phyloP scores from a whole-genome alignment of 2,797 vertebrate species.

The Sebastes kiyomatsui region DNA sequence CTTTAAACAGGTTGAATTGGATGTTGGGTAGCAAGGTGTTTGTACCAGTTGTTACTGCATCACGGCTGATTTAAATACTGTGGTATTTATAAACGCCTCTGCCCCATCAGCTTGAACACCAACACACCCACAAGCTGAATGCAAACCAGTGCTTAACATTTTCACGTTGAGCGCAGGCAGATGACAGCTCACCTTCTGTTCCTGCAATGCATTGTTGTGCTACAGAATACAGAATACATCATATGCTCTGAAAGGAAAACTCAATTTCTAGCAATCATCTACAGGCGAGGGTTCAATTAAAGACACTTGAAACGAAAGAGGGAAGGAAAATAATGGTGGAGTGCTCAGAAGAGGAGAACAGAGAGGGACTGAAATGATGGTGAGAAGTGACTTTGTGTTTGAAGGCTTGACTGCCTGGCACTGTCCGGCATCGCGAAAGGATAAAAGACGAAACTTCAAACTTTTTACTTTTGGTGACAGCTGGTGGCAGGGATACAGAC shows the following conservation, averaged over 20 bases:
- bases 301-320: constrained; percentile 5
- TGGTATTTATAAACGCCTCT: not conserved
- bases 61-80: constrained; percentile 1
- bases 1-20: not conserved
- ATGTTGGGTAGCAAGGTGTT: not conserved
- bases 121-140: not conserved
- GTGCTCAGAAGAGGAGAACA: constrained; percentile 18
- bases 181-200: not conserved
- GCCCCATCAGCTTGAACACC: constrained; percentile 11
- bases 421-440: constrained; percentile 29
- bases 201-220: not conserved
- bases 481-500: constrained; percentile 50
- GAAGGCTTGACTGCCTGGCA: constrained; percentile 38
- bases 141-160: constrained; percentile 3
- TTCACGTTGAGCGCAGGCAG: not conserved
- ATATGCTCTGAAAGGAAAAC: not conserved
- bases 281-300: constrained; percentile 6
- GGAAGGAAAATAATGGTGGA: not conserved
- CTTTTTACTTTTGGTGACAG: constrained; percentile 62
- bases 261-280: not conserved
- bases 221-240: not conserved
- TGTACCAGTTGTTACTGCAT: not conserved
- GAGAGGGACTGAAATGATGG: constrained; percentile 10
- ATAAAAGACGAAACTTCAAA: constrained; percentile 64
- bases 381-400: constrained; percentile 38